Base-by-base conservation (phyloP, 2,888 invertebrate species). In the Nomada ruficornis region DNA sequence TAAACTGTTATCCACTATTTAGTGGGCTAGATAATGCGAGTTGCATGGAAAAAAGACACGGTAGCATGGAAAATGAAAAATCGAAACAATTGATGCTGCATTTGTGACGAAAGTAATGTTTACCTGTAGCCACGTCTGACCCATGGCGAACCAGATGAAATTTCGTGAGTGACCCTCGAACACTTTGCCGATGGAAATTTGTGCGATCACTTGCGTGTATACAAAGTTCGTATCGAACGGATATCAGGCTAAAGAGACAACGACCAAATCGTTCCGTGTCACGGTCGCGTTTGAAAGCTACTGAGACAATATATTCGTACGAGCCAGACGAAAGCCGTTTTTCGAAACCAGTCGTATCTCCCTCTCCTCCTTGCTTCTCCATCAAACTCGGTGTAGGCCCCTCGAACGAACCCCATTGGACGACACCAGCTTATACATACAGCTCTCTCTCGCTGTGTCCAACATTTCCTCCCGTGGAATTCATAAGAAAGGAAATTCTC, bases 251-350 rank as follows among this genome's bases (percentile, higher is more conserved):
- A 44, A 54, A 26, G n/a, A 57, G 47, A 76, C 63, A 76, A 76
- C 76, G 62, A 63, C 55, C 62, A 54, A 55, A 44, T 52, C 57
- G 83, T 63, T 55, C 82, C 69, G 78, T 79, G 63, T 73, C 75
- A 84, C 88, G 77, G 59, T 82, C 86, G 77, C 70, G 84, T 71
- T 59, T 67, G 77, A 62, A 65, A 67, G 50, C 84, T 72, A 88
- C 87, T 88, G 84, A 63, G 68, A 47, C 63, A 82, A 76, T 47
- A 76, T 47, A 69, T 75, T 85, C 74, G 76, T 47, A 65, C 80
- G 76, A 74, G 59, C 80, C 55, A 71, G 82, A 65, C 77, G 80
- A 72, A 87, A 87, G 89, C 80, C 77, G 88, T 84, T 89, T 88
- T 88, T 88, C 80, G 77, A 88, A 88, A 88, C 77, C 70, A 75